A percentile compares a stretch with the other conserved stretches of the same genome.
Evolutionary conservation across 2,797 vertebrate species (phyloP).

Genomic region (Paguma larvata): DNA sequence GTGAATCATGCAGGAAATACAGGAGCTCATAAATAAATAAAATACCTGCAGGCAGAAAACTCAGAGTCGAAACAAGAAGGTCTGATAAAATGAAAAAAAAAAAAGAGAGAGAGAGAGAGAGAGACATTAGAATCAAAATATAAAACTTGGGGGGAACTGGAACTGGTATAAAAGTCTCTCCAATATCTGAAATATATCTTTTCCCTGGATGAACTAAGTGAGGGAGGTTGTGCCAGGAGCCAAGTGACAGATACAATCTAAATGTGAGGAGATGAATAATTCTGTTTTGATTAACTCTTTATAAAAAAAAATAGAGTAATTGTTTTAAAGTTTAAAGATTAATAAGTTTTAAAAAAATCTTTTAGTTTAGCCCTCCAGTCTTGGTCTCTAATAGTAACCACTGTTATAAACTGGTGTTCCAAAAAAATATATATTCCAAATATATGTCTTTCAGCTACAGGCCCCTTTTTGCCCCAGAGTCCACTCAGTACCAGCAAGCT

Average conservation of each 20-base stretch:
- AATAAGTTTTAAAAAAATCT: neutral
- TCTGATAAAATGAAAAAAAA: neutral
- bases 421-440: neutral
- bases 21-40: constrained; percentile 69
- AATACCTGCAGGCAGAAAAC: neutral
- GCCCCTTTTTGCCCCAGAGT: neutral
- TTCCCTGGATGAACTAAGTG: neutral
- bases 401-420: neutral
- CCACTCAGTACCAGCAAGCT: neutral
- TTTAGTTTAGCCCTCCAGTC: neutral
- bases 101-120: too few relatives aligned
- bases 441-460: neutral
- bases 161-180: neutral
- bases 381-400: neutral
- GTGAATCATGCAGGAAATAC: constrained; percentile 37
- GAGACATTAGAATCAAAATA: neutral
- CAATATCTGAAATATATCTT: neutral
- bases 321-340: neutral
- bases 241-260: neutral
- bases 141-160: neutral
- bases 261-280: neutral
- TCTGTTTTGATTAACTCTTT: neutral
- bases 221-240: neutral
- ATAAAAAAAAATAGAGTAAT: neutral
- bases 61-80: constrained; percentile 24